phyloP scores from a whole-genome alignment of 2,797 vertebrate species.

The Poeciliopsis paucimaculata region DNA sequence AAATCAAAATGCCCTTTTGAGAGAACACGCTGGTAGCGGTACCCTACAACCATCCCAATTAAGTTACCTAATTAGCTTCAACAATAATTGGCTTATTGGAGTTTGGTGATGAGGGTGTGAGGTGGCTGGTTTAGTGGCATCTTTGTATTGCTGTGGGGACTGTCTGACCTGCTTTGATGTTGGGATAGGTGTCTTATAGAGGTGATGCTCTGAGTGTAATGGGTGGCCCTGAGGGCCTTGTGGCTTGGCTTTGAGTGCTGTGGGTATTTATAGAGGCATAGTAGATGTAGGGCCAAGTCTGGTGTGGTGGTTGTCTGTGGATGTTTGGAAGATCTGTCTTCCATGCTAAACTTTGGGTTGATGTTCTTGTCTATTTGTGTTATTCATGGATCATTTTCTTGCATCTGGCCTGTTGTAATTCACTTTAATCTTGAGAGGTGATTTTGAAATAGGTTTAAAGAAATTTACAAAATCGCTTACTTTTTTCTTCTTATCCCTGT shows the following conservation, averaged over 20 bases:
- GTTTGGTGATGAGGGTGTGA: background rate
- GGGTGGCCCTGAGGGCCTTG: background rate
- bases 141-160: background rate
- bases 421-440: background rate
- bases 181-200: background rate
- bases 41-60: background rate
- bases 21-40: background rate
- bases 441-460: background rate
- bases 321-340: background rate
- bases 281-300: background rate
- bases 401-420: background rate
- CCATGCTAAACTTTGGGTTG: background rate
- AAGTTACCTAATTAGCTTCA: background rate
- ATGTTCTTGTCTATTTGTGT: background rate
- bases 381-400: background rate
- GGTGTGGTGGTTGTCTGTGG: background rate
- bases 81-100: background rate
- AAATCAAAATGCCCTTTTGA: slow-evolving; percentile 1
- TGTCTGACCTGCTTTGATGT: background rate
- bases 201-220: background rate
- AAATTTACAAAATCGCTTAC: background rate
- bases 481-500: background rate
- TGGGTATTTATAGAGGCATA: background rate
- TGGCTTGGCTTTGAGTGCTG: background rate
- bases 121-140: background rate